Evolutionary conservation across 2,797 vertebrate species (phyloP).

Genomic region (Rhabdomys pumilio): DNA sequence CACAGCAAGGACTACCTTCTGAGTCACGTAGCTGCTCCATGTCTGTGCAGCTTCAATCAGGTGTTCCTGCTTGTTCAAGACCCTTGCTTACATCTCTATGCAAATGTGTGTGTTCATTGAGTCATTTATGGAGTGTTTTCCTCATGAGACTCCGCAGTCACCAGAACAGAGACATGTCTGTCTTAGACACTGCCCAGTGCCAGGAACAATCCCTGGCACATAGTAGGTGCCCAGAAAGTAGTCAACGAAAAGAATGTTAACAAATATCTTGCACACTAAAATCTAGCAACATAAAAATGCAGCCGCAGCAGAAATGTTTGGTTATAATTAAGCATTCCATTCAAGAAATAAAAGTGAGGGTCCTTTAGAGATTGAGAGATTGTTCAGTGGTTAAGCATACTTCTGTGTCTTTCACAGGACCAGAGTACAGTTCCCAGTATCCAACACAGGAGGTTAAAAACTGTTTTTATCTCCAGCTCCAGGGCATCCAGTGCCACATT

Average conservation of each 20-base stretch:
- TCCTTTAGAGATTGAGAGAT: not conserved
- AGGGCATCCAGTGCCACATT: not conserved
- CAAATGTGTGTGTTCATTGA: not conserved
- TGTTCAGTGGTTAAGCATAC: not conserved
- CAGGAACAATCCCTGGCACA: not conserved
- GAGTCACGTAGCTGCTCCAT: not conserved
- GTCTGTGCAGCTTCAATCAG: not conserved
- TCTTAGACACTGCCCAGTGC: not conserved
- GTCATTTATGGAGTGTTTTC: not conserved
- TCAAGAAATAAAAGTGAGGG: not conserved
- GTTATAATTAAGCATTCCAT: not conserved
- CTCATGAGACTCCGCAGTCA: not conserved
- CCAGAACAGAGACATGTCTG: not conserved
- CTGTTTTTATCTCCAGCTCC: not conserved
- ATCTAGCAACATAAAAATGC: not conserved
- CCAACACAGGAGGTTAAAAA: not conserved
- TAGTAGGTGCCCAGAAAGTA: not conserved
- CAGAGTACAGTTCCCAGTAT: not conserved
- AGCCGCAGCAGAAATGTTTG: not conserved
- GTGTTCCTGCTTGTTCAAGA: not conserved
- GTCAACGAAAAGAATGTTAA: not conserved
- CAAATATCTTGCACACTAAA: not conserved
- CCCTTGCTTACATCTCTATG: not conserved
- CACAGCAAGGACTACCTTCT: not conserved
- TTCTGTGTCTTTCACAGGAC: not conserved